phyloP scores from a whole-genome alignment of 1,140 invertebrate species.

The Macrobrachium rosenbergii region DNA sequence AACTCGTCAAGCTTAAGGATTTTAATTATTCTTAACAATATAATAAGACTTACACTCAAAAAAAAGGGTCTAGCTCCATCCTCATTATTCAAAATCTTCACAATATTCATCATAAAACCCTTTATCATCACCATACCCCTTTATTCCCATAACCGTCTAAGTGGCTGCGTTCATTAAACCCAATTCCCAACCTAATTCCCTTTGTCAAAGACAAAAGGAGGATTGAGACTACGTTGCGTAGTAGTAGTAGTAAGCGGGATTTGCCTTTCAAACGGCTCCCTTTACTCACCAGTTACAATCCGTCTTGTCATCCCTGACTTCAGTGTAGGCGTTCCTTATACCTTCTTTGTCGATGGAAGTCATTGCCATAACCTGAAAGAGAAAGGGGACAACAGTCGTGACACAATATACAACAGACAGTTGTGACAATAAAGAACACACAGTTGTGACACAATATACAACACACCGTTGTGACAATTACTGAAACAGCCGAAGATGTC shows the following conservation, averaged over 20 bases:
- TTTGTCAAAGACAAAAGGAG: no score
- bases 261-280: background rate
- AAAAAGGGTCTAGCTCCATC: no score
- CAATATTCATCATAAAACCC: no score
- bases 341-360: constrained; percentile 44
- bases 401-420: background rate
- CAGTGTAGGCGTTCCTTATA: constrained; percentile 36
- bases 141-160: no score
- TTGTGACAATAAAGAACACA: background rate
- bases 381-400: background rate
- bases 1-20: no score
- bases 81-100: no score
- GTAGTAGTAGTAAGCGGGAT: background rate
- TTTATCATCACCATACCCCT: no score
- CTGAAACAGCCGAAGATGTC: no score
- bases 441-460: background rate
- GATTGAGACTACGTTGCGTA: background rate
- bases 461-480: background rate
- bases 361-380: constrained; percentile 55
- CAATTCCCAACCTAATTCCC: no score
- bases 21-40: no score
- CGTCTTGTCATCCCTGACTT: constrained; percentile 48
- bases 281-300: constrained; percentile 40
- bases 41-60: no score
- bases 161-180: no score